Percentiles rank a stretch among this genome's conserved stretches.
These are phyloP conservation scores for Agelaius phoeniceus DNA, from an alignment of 2,113 vertebrate species.

Conservation along the genomic window DNA sequence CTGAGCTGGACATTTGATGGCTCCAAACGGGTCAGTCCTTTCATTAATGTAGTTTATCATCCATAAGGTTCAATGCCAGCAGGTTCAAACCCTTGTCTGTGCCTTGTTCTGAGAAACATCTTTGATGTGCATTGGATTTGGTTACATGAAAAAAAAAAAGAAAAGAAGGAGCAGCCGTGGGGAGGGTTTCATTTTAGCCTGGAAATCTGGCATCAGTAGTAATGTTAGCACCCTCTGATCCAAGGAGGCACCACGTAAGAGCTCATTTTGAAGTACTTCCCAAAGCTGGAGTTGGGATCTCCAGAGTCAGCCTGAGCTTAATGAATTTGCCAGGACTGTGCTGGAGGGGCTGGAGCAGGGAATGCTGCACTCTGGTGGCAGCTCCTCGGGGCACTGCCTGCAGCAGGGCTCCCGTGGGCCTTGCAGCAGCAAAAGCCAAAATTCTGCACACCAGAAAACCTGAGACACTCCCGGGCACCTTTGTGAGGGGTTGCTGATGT, in stretches of 20 bases:
- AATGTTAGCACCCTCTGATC: conserved; percentile 62
- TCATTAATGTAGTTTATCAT: not conserved
- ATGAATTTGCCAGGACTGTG: conserved; percentile 60
- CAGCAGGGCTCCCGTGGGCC: not conserved
- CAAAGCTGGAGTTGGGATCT: conserved; percentile 51
- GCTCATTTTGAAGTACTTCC: conserved; percentile 58
- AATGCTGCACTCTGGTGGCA: conserved; percentile 46
- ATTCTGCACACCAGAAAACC: not conserved
- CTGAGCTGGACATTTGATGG: not conserved
- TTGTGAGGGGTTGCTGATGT: not conserved
- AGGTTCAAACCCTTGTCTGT: not conserved
- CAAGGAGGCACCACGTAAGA: conserved; percentile 63
- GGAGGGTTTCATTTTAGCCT: conserved; percentile 46
- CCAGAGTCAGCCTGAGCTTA: conserved; percentile 39
- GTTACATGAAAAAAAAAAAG: not conserved
- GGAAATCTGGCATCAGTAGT: conserved; percentile 59
- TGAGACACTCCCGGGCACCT: not conserved
- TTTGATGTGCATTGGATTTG: not conserved
- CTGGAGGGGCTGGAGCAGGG: not conserved
- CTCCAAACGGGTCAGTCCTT: not conserved
- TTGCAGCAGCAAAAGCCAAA: not conserved
- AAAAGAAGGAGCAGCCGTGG: not conserved
- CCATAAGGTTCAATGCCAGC: not conserved
- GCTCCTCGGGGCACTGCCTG: not conserved
- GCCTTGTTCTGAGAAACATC: not conserved